These are phyloP conservation scores for Matsumurasca onukii DNA, from an alignment of 1,140 invertebrate genomes.

Conservation along the genomic window DNA sequence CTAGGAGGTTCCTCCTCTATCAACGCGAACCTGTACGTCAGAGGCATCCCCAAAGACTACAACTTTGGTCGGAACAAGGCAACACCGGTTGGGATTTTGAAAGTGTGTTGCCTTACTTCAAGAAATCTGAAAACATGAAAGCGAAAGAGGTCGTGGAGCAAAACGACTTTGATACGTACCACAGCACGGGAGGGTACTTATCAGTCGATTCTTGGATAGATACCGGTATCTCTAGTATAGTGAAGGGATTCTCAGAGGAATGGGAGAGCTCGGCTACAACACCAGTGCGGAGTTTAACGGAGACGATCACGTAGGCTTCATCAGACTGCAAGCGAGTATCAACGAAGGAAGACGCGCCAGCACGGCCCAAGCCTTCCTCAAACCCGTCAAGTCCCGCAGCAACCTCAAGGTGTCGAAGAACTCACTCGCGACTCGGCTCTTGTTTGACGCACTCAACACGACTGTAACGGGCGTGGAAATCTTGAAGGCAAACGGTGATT, in stretches of 20 bases:
- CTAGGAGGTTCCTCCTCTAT: constrained; percentile 75
- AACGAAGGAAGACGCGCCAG: constrained; percentile 54
- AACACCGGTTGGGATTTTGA: constrained; percentile 60
- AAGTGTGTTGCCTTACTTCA: constrained; percentile 62
- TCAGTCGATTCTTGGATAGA: constrained; percentile 46
- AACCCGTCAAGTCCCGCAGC: constrained; percentile 51
- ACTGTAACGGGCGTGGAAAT: constrained; percentile 58
- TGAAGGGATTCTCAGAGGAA: constrained; percentile 58
- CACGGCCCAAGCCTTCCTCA: constrained; percentile 57
- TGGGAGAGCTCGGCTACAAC: constrained; percentile 52
- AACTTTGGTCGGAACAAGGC: constrained; percentile 70
- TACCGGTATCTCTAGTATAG: constrained; percentile 41
- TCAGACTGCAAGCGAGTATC: constrained; percentile 45
- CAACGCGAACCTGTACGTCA: constrained; percentile 86
- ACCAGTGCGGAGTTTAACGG: constrained; percentile 72
- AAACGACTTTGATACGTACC: constrained; percentile 56
- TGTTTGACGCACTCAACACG: constrained; percentile 55
- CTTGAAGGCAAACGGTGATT: constrained; percentile 41
- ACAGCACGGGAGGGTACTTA: constrained; percentile 42
- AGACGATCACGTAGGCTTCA: constrained; percentile 49
- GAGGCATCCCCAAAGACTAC: constrained; percentile 77
- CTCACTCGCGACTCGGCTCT: constrained; percentile 54
- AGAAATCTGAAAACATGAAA: constrained; percentile 48
- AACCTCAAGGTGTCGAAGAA: constrained; percentile 58
- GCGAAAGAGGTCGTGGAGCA: constrained; percentile 46